A percentile compares a stretch with the other conserved stretches of the same genome.
Conservation (phyloP, 2,888 invertebrate species). For the Anorthoa munda region DNA sequence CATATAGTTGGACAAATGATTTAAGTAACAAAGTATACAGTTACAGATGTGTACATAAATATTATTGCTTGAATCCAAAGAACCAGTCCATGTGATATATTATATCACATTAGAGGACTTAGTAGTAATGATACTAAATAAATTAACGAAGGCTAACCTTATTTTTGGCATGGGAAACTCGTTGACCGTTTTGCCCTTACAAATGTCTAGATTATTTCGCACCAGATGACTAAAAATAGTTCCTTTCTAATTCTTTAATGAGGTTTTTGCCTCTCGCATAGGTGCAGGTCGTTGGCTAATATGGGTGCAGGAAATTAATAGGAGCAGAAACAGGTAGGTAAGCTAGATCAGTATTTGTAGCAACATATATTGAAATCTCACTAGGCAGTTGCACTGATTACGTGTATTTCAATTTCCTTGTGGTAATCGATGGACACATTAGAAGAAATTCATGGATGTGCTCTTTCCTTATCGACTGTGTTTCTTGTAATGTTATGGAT, state of each 20-base stretch:
- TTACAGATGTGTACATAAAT: background rate
- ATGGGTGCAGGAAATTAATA: slow-evolving; percentile 67
- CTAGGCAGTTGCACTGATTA: slow-evolving; percentile 20
- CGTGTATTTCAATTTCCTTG: slow-evolving; percentile 40
- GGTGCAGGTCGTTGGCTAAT: slow-evolving; percentile 65
- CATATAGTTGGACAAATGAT: background rate
- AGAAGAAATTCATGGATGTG: slow-evolving; percentile 18
- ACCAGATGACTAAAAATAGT: slow-evolving; percentile 58
- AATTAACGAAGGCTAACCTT: background rate
- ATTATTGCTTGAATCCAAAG: background rate
- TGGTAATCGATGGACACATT: slow-evolving; percentile 20
- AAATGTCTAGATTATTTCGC: slow-evolving; percentile 31
- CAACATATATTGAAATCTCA: slow-evolving; percentile 34
- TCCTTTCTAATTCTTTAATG: slow-evolving; percentile 67
- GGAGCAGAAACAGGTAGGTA: slow-evolving; percentile 49
- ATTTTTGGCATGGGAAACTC: slow-evolving; percentile 23
- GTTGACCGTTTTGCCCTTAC: slow-evolving; percentile 42
- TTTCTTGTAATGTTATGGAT: background rate
- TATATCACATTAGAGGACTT: background rate
- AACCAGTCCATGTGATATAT: background rate
- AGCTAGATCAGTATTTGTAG: slow-evolving; percentile 26
- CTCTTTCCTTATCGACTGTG: slow-evolving; percentile 1
- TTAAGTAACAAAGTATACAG: no score
- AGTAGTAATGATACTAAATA: background rate
- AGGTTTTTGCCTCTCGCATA: slow-evolving; percentile 61